Evolutionary conservation across 2,113 vertebrate genomes (phyloP), one percentile per base, ranked within the genome.

Genomic region (Argyrosomus japonicus): DNA sequence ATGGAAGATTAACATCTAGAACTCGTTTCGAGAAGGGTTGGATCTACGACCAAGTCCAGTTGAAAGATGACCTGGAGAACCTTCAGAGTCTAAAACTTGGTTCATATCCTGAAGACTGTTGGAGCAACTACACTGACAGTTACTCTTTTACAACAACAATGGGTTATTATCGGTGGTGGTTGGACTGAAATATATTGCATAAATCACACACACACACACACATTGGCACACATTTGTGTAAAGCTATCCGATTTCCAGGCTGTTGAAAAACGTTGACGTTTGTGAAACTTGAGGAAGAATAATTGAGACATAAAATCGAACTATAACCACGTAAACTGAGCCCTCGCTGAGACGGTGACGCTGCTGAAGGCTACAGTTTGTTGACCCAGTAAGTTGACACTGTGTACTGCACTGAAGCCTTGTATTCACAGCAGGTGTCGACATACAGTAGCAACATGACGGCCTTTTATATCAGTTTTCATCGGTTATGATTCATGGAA

Each of bases 331-430:
- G 64, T 85, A 62, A 85, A 27, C 4, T 4, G 50, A 83, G 72
- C 64, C 36, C n/a, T 36, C 29, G 1, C 2, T 8, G 77, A 48
- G 23, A 3, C 48, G 0, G 32, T 29, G 62, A 29, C 32, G 17
- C 25, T 3, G 64, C 61, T 67, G 1, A 67, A 54, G 74, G 80
- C 68, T 53, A 15, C 29, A 6, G 65, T 43, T 11, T 53, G 62
- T 63, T 62, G 69, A 72, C n/a, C 65, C 65, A 57, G 81, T 76
- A 86, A 82, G 62, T 5, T 0, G 69, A 91, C 70, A 58, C 65
- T 36, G 6, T 36, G 6, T 3, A 48, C 27, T 8, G 4, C 67
- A 56, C 60, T 15, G 11, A 75, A 64, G 51, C 29, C 12, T 18
- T 58, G 11, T 15, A 7, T 54, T 54, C 19, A 25, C 13, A 19